A percentile compares a stretch with the other conserved stretches of the same genome.
Evolutionary conservation across 2,113 vertebrate species (phyloP).

Genomic region (Ginglymostoma cirratum): DNA sequence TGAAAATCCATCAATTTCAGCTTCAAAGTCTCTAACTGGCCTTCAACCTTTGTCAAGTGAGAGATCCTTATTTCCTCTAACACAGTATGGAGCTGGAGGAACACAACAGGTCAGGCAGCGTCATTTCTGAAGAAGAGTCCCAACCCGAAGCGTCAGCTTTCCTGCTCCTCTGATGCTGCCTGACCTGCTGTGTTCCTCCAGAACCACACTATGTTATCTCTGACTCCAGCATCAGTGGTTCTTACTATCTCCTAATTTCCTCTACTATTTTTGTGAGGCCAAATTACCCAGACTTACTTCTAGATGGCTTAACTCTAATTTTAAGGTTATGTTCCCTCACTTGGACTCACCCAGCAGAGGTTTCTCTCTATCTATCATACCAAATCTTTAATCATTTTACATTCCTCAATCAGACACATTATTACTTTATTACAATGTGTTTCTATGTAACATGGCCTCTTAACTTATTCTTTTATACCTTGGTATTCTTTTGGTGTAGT

Average conservation of each 20-base stretch:
- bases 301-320: background rate
- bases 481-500: no score
- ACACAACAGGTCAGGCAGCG: no score
- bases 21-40: background rate
- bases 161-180: no score
- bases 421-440: background rate
- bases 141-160: no score
- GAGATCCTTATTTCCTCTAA: background rate
- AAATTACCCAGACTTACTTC: background rate
- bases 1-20: background rate
- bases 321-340: background rate
- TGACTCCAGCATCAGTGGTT: no score
- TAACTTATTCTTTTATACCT: background rate
- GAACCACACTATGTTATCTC: no score
- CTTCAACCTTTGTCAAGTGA: no score
- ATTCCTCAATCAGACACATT: background rate
- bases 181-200: no score
- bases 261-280: background rate
- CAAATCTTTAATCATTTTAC: background rate
- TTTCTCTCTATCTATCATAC: background rate
- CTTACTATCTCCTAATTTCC: no score
- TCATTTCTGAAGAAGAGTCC: no score
- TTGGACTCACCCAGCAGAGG: background rate
- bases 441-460: background rate
- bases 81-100: no score